Evolutionary conservation across 2,113 vertebrate species (phyloP).

Genomic region (Vicugna pacos): DNA sequence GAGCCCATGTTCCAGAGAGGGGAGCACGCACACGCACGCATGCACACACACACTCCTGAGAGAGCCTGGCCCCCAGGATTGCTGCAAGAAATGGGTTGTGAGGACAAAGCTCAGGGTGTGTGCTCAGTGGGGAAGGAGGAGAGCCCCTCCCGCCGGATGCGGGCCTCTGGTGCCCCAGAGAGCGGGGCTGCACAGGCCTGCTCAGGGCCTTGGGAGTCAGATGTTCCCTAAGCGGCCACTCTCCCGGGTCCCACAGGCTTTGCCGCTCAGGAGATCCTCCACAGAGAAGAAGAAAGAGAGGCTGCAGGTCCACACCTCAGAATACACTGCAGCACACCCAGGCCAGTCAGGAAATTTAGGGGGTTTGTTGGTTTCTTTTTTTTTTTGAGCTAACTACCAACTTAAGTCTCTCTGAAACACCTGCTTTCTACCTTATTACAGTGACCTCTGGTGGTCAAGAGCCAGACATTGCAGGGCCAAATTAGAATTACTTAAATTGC

Average conservation of each 20-base stretch:
- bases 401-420: constrained; percentile 42
- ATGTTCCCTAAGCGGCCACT: background rate
- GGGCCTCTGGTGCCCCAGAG: accelerated
- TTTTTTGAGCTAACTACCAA: constrained; percentile 16
- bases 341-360: background rate
- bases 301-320: no score
- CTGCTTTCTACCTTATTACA: constrained; percentile 83
- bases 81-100: background rate
- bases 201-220: background rate
- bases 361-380: background rate
- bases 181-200: background rate
- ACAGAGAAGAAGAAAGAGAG: background rate
- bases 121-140: background rate
- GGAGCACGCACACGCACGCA: no score
- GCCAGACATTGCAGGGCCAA: constrained; percentile 46
- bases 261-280: background rate
- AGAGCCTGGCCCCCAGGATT: background rate
- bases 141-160: background rate
- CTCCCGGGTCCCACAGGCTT: background rate
- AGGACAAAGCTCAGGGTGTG: background rate
- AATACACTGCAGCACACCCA: background rate
- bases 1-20: background rate
- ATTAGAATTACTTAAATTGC: constrained; percentile 38
- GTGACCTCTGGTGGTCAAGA: constrained; percentile 83
- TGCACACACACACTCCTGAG: background rate